phyloP scores from a whole-genome alignment of 2,113 vertebrate species.

The Colaptes auratus region DNA sequence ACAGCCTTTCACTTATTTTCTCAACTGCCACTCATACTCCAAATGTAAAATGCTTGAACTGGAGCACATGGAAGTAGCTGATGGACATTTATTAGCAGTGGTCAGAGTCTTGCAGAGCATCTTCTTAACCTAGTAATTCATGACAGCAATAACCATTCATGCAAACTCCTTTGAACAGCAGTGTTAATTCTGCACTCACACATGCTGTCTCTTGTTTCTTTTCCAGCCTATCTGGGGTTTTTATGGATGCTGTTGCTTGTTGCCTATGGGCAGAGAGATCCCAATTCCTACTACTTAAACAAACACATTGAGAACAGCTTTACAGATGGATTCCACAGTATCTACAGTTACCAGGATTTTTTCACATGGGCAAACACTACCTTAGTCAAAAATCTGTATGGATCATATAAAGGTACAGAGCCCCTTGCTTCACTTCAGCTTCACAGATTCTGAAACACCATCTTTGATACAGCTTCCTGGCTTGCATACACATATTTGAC shows the following conservation, averaged over 20 bases:
- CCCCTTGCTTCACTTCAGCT: neutral
- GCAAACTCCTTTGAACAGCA: neutral
- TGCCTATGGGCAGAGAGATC: conserved; percentile 92
- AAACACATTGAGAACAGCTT: conserved; percentile 91
- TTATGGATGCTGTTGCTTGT: conserved; percentile 94
- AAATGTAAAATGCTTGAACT: neutral
- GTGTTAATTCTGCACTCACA: neutral
- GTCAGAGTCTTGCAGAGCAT: neutral
- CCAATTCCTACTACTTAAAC: conserved; percentile 88
- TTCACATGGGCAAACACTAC: conserved; percentile 89
- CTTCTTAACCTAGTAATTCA: neutral
- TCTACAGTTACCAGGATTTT: conserved; percentile 84
- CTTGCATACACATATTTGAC: neutral
- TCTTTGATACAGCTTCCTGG: neutral
- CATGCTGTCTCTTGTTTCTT: neutral
- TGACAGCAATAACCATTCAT: neutral
- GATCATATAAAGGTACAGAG: conserved; percentile 83
- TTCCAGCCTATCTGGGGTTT: conserved; percentile 88
- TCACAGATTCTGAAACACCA: neutral
- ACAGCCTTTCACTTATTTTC: neutral
- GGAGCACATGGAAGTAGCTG: neutral
- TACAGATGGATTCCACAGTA: conserved; percentile 77
- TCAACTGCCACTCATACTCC: neutral
- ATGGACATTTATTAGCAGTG: neutral
- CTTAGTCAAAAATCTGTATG: conserved; percentile 86